Percentiles rank a stretch among this genome's conserved stretches.
phyloP scores from a whole-genome alignment of 2,888 invertebrate species.

The Pasiphila rectangulata region DNA sequence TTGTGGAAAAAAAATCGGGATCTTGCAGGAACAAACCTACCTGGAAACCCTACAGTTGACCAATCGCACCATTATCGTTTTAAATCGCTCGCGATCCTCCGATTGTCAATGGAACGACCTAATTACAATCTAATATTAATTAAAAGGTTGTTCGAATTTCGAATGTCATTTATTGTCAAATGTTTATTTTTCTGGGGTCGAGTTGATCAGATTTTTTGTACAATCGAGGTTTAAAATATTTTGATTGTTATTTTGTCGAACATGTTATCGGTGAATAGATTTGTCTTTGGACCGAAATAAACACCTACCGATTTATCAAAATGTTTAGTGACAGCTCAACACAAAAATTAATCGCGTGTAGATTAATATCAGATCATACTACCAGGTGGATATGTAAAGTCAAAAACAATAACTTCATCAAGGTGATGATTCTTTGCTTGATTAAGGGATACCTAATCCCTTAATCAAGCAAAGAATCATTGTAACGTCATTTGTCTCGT shows the following conservation, averaged over 20 bases:
- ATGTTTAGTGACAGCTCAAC: neutral
- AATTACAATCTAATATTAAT: constrained; percentile 37
- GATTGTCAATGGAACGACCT: constrained; percentile 44
- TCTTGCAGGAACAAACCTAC: neutral
- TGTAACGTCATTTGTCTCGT: constrained; percentile 21
- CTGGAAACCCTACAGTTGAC: constrained; percentile 38
- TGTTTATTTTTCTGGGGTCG: constrained; percentile 10
- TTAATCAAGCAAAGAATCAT: constrained; percentile 4
- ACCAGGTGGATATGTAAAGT: neutral
- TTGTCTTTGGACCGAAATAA: neutral
- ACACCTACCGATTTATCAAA: neutral
- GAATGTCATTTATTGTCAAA: constrained; percentile 17
- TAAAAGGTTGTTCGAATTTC: constrained; percentile 19
- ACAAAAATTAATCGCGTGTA: neutral
- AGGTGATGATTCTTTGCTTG: too few species aligned
- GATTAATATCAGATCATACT: neutral
- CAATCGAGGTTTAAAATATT: constrained; percentile 2
- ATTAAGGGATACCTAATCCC: neutral
- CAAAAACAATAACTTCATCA: constrained; percentile 2
- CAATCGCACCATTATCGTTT: constrained; percentile 51
- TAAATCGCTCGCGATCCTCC: constrained; percentile 45
- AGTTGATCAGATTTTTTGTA: constrained; percentile 8
- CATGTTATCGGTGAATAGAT: neutral
- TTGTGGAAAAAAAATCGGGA: neutral
- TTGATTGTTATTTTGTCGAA: neutral